Evolutionary conservation across 2,888 invertebrate species (phyloP), one percentile per base, ranked within the genome.

Genomic region (Trissolcus brochymenae): DNA sequence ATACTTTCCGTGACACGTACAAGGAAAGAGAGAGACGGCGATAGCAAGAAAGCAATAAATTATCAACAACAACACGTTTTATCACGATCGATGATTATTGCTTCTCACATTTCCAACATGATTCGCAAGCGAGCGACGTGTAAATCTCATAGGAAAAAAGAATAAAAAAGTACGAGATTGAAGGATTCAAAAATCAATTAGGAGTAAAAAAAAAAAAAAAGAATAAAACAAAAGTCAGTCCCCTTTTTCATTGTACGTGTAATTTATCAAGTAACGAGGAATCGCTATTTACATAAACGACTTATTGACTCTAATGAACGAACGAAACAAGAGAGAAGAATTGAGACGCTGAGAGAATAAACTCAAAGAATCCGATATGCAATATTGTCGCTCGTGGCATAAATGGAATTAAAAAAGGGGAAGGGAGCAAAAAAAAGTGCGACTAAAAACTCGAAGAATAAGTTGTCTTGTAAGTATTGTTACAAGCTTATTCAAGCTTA

Each of bases 251-350:
- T 70, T 76, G 76, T 76, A 76, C 76, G 76, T 70, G 60, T 64
- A 11, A 6, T 17, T 14, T 60, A 50, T 57, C 65, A 78, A 75
- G 78, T 72, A 78, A 78, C 78, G 72, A 78, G 75, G 75, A 75
- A 78, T 71, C 59, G 78, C 78, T 78, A 78, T 78, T 71, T 78
- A 78, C 78, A 78, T 72, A 78, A 78, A 78, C 78, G 78, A 78
- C 75, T 78, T 75, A 75, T 66, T 67, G 55, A 62, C 41, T 67
- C 64, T 65, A 76, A 70, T 59, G 40, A 74, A 67, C 57, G 75
- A 75, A 75, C 59, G 41, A 61, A 76, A 76, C 55, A 51, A 75
- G 66, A 65, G 57, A 67, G 62, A 75, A 64, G 64, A 68, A 62
- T 17, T 66, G 62, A 64, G 53, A 74, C 49, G 11, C 50, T 59